phyloP scores from a whole-genome alignment of 2,113 vertebrate genomes.

The Arenaria interpres region DNA sequence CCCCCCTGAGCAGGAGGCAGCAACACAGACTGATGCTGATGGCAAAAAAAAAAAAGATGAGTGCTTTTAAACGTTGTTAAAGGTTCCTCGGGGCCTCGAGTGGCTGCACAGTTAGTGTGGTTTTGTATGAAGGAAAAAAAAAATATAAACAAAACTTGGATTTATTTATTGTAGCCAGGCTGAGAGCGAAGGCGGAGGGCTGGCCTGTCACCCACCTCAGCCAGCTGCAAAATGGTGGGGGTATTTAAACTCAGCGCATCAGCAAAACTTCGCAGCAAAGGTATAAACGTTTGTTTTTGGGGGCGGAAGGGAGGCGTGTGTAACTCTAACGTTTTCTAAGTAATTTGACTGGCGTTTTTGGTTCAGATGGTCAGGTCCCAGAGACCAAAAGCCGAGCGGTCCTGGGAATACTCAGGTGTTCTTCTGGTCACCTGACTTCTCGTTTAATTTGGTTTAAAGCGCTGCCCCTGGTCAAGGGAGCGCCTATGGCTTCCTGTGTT shows the following conservation, averaged over 20 bases:
- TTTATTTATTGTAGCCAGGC: neutral
- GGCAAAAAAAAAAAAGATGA: neutral
- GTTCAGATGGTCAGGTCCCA: neutral
- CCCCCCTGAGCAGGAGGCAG: neutral
- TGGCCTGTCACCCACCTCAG: neutral
- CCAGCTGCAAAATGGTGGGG: neutral
- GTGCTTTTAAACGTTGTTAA: neutral
- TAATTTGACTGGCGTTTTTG: neutral
- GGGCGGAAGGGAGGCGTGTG: neutral
- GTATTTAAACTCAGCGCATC: neutral
- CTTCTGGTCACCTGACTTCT: conserved; percentile 9
- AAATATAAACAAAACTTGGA: neutral
- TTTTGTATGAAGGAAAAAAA: neutral
- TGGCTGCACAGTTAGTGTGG: neutral
- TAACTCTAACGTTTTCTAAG: neutral
- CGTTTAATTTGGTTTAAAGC: conserved; percentile 52
- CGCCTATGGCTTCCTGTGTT: conserved; percentile 14
- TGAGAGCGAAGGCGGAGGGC: neutral
- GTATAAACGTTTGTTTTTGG: neutral
- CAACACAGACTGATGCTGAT: neutral
- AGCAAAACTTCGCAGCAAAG: neutral
- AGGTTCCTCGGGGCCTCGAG: neutral
- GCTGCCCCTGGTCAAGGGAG: conserved; percentile 12
- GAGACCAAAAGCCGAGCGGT: neutral
- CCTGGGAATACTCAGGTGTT: conserved; percentile 48